Conservation (phyloP, 2,797 vertebrate species). For the Philypnodon macrostomus region DNA sequence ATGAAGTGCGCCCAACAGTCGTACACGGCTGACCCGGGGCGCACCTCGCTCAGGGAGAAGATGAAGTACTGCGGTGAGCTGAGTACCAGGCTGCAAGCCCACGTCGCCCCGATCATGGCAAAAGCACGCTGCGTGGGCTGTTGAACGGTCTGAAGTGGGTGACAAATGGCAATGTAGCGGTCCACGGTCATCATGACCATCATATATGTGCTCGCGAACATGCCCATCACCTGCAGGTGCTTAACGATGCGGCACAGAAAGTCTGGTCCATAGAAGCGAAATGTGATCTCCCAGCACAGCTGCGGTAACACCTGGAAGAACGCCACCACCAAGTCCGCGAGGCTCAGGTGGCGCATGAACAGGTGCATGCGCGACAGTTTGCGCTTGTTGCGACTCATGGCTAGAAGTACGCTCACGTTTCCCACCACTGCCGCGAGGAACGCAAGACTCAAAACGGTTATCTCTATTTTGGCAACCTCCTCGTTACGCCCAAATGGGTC, state of each 20-base stretch:
- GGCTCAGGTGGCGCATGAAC: slow-evolving; percentile 93
- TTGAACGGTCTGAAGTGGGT: slow-evolving; percentile 93
- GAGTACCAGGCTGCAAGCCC: slow-evolving; percentile 87
- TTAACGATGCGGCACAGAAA: slow-evolving; percentile 92
- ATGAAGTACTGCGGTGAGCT: slow-evolving; percentile 93
- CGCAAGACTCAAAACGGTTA: slow-evolving; percentile 87
- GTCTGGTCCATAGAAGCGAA: slow-evolving; percentile 92
- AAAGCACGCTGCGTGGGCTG: slow-evolving; percentile 87
- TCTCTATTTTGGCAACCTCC: slow-evolving; percentile 90
- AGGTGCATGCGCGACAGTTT: slow-evolving; percentile 95
- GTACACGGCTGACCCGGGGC: slow-evolving; percentile 82
- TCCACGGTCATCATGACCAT: slow-evolving; percentile 97
- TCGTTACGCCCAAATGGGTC: slow-evolving; percentile 81
- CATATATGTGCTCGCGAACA: slow-evolving; percentile 98
- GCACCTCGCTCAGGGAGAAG: slow-evolving; percentile 90
- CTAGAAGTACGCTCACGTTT: slow-evolving; percentile 87
- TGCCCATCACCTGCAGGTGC: slow-evolving; percentile 93
- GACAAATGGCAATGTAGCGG: slow-evolving; percentile 96
- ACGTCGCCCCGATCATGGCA: slow-evolving; percentile 88
- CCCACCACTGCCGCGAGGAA: slow-evolving; percentile 89
- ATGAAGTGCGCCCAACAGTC: slow-evolving; percentile 96
- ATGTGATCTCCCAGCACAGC: slow-evolving; percentile 93
- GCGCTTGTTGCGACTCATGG: slow-evolving; percentile 87
- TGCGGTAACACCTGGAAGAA: slow-evolving; percentile 97
- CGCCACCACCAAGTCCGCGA: slow-evolving; percentile 93